Evolutionary conservation across 1,140 invertebrate species (phyloP), one percentile per base, ranked within the genome.

Genomic region (Tenebrio molitor): DNA sequence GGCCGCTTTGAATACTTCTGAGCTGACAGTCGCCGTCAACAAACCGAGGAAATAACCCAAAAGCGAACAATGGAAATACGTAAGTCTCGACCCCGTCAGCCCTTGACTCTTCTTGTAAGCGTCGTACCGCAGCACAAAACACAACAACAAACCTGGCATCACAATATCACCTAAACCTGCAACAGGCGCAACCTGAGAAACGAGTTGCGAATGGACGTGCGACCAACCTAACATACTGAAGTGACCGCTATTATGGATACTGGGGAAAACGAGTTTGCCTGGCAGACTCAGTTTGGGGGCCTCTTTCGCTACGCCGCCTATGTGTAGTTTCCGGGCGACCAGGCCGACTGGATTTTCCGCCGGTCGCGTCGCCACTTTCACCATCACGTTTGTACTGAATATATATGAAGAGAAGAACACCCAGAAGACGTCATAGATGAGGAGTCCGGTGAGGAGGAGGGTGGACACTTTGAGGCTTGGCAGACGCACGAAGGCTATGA

Each of bases 371-470:
- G 93, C 93, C 58, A 95, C 94, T 87, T 97, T 97, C 67, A 99
- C 96, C 97, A 99, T 99, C 65, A 99, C 96, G 82, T 99, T 99
- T 80, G 97, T 95, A 85, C 95, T 98, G 87, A 98, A 99, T 81
- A 99, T 97, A 81, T 98, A 98, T 0, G 96, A 97, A 2, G 96
- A 98, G 87, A 98, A 98, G 85, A 99, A 98, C 16, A 98, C 97
- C 97, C 97, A 98, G 86, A 99, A 98, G 23, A 98, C 96, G 85
- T 99, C 97, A 83, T 99, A 99, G 44, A 99, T 93, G 41, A 98
- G 90, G 76, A 98, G 88, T 23, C 96, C 97, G 42, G 96, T 97
- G 74, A 98, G 89, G 65, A 98, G 88, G 72, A 98, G 85, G 12
- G 97, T 98, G 16, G 97, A 98, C 73, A 99, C 97, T 85, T 98